Base-by-base conservation (phyloP, 2,888 invertebrate species). In the Hylaea fasciaria region DNA sequence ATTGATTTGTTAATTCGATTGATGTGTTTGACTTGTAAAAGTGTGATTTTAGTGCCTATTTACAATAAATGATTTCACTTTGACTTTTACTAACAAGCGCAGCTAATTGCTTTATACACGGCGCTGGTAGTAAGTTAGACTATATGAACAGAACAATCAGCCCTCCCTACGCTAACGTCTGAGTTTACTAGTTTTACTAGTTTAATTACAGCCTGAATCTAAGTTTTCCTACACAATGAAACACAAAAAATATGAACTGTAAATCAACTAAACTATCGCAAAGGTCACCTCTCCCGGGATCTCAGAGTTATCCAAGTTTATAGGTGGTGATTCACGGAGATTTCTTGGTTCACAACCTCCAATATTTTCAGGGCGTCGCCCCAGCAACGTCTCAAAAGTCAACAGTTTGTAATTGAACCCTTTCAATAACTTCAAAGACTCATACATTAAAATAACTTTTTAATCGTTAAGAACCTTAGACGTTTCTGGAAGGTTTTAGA, bases 361-460 rank as follows among this genome's bases (percentile, higher is more conserved):
- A 12, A 4, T 40, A 40, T 40, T 52, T 39, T 39, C 46, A 40
- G 29, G 16, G n/a, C 46, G 14, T 16, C 39, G 39, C 53, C 16
- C 41, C 10, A 37, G 13, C 12, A 14, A 40, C 40, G 37, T 28
- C 39, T 10, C 43, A 12, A 57, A 45, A 39, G 50, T 50, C 45
- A 46, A 50, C 50, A 29, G 13, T 56, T 44, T 50, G 40, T 50
- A 46, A 57, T 50, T 13, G 57, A 57, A 46, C 32, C 56, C 22
- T 37, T 50, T 50, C 45, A 50, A 45, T 57, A 57, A 57, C 16
- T 57, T 51, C 32, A 45, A 32, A n/a, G 40, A n/a, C 37, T 45
- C 57, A 39, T 45, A 49, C 22, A 56, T 49, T 43, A 48, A 54
- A 14, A 41, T 44, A 28, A 57, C 39, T 57, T 14, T 37, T 44